A percentile compares a stretch with the other conserved stretches of the same genome.
Conservation (phyloP, 2,113 vertebrate genomes). For the Istiophorus platypterus region DNA sequence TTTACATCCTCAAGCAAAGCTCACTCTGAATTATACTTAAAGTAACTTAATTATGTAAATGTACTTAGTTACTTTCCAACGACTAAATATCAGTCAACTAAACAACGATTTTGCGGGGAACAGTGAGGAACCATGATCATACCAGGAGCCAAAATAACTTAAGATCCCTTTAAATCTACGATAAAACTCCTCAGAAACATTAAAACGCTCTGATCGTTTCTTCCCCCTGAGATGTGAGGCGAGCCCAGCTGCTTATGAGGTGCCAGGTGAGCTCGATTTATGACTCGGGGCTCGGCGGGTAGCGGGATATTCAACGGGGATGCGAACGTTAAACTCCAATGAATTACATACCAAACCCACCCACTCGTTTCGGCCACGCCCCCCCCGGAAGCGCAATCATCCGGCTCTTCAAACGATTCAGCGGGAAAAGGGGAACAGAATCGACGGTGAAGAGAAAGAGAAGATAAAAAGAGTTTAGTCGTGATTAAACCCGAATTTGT, state of each 20-base stretch:
- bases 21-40: neutral
- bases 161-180: neutral
- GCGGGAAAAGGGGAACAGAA: slow-evolving; percentile 69
- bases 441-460: neutral
- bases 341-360: slow-evolving; percentile 24
- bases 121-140: neutral
- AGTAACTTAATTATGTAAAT: neutral
- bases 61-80: neutral
- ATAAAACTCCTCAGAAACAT: neutral
- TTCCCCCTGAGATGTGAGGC: neutral
- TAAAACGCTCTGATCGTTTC: neutral
- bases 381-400: slow-evolving; percentile 39
- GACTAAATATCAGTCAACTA: neutral
- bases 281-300: accelerated
- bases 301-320: neutral
- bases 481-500: neutral
- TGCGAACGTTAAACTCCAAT: accelerated
- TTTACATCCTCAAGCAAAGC: neutral
- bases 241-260: neutral
- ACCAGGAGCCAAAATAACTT: neutral
- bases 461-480: neutral
- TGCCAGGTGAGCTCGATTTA: slow-evolving; percentile 19
- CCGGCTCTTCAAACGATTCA: slow-evolving; percentile 43
- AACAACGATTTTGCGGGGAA: neutral
- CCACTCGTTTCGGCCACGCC: neutral